phyloP scores from a whole-genome alignment of 2,888 invertebrate species.

The Dione juno region DNA sequence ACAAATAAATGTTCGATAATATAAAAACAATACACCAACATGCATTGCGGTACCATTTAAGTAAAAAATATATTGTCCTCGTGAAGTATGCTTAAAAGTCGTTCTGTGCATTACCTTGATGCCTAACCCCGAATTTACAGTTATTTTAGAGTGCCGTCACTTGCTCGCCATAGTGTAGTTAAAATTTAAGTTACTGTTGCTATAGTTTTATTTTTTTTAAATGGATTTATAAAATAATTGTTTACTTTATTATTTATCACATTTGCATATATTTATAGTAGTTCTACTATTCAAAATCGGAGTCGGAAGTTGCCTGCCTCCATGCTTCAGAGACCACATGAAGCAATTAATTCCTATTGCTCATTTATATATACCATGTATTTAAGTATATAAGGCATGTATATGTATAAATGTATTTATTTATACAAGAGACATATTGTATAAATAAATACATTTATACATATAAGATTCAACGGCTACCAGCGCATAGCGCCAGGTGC shows the following conservation, averaged over 20 bases:
- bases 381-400: too few relatives aligned
- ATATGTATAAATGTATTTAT: not conserved
- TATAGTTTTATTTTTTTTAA: not conserved
- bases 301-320: too few relatives aligned
- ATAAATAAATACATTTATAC: not conserved
- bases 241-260: too few relatives aligned
- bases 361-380: too few relatives aligned
- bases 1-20: not conserved
- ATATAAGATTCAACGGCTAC: not conserved
- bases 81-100: not conserved
- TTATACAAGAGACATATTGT: too few relatives aligned
- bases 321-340: too few relatives aligned
- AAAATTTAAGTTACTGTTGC: not conserved
- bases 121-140: conserved; percentile 7
- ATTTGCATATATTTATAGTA: too few relatives aligned
- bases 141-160: conserved; percentile 1
- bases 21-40: not conserved
- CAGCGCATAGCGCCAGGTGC: not conserved
- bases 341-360: too few relatives aligned
- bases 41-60: not conserved
- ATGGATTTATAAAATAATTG: not conserved
- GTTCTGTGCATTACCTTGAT: not conserved
- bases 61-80: not conserved
- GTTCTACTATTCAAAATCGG: too few relatives aligned
- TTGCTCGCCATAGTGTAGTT: not conserved